phyloP scores from a whole-genome alignment of 2,888 invertebrate genomes.

The Troides helena region DNA sequence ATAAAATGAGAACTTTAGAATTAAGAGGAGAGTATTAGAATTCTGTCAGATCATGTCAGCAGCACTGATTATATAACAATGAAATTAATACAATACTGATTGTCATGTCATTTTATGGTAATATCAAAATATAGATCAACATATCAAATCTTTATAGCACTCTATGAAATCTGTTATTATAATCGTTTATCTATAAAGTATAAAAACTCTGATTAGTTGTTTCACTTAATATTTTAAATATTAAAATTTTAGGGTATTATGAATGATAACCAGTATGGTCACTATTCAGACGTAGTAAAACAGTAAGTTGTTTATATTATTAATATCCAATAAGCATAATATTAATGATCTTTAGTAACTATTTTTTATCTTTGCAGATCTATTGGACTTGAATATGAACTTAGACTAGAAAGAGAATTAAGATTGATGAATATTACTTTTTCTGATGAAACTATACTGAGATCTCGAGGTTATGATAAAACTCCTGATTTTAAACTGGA shows the following conservation, averaged over 20 bases:
- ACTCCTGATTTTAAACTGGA: slow-evolving; percentile 96
- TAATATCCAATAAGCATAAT: slow-evolving; percentile 7
- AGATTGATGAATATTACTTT: slow-evolving; percentile 69
- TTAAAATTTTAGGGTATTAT: slow-evolving; percentile 83
- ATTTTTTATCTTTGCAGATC: slow-evolving; percentile 72
- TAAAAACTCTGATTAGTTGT: background rate
- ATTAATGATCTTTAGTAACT: background rate
- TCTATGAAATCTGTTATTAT: too few relatives aligned
- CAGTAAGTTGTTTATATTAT: slow-evolving; percentile 76
- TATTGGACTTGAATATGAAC: slow-evolving; percentile 92
- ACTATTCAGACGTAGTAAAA: slow-evolving; percentile 88
- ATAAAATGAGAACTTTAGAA: too few relatives aligned
- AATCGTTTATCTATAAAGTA: too few relatives aligned
- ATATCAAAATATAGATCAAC: too few relatives aligned
- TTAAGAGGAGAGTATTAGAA: too few relatives aligned
- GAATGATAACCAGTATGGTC: slow-evolving; percentile 92
- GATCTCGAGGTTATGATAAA: slow-evolving; percentile 93
- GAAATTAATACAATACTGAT: too few relatives aligned
- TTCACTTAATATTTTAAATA: background rate
- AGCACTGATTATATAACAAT: too few relatives aligned
- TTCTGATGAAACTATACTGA: slow-evolving; percentile 88
- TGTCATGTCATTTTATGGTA: too few relatives aligned
- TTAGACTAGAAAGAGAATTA: slow-evolving; percentile 84
- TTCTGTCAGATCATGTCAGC: background rate
- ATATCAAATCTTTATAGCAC: too few relatives aligned